phyloP scores from a whole-genome alignment of 2,888 invertebrate species.

The Eumerus sabulonum region DNA sequence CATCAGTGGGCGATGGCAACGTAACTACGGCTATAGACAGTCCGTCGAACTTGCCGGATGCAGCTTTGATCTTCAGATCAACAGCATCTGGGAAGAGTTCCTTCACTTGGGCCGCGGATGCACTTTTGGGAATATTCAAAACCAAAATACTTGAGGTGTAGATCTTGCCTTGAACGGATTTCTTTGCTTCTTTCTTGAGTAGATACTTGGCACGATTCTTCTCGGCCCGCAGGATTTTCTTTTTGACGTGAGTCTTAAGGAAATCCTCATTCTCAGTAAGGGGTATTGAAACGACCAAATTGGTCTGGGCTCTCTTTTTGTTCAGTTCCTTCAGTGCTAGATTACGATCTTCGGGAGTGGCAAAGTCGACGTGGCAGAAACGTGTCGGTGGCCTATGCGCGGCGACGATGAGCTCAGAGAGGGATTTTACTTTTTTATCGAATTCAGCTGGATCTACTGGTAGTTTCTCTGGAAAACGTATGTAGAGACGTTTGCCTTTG shows the following conservation, averaged over 20 bases:
- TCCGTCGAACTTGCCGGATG: constrained; percentile 70
- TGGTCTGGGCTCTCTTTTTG: constrained; percentile 64
- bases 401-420: constrained; percentile 72
- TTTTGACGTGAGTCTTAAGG: constrained; percentile 72
- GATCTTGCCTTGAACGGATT: constrained; percentile 63
- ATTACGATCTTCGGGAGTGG: constrained; percentile 73
- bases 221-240: constrained; percentile 72
- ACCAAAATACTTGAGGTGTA: constrained; percentile 75
- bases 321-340: constrained; percentile 54
- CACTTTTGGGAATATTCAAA: constrained; percentile 73
- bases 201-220: constrained; percentile 71
- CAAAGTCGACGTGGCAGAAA: constrained; percentile 75
- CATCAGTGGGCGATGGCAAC: constrained; percentile 73
- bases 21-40: constrained; percentile 73
- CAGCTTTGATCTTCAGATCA: constrained; percentile 74
- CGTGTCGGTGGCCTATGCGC: constrained; percentile 75
- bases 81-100: constrained; percentile 74
- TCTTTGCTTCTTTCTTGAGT: constrained; percentile 72
- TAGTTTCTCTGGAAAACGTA: constrained; percentile 74
- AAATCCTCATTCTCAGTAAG: constrained; percentile 74
- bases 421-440: constrained; percentile 69
- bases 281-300: constrained; percentile 72
- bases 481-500: constrained; percentile 74
- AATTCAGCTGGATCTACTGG: constrained; percentile 72
- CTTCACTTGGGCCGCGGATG: constrained; percentile 72